Conservation (phyloP, 2,888 invertebrate species). For the Cantharis nigra region DNA sequence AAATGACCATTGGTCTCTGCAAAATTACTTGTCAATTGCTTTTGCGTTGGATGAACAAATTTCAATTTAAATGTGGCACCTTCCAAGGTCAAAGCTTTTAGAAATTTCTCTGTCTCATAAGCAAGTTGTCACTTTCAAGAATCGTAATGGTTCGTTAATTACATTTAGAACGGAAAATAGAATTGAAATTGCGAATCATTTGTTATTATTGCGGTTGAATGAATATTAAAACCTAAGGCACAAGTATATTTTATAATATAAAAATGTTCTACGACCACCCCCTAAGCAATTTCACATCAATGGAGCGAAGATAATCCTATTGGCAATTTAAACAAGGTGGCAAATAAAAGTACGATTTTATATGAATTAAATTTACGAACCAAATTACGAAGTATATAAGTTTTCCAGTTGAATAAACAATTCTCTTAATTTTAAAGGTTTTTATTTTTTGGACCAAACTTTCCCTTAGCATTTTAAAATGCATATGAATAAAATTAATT, state of each 20-base stretch:
- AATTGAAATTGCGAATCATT: not conserved
- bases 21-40: slow-evolving; percentile 46
- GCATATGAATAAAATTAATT: slow-evolving; percentile 17
- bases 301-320: slow-evolving; percentile 52
- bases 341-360: slow-evolving; percentile 36
- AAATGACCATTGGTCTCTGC: slow-evolving; percentile 43
- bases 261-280: slow-evolving; percentile 35
- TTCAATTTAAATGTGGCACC: slow-evolving; percentile 24
- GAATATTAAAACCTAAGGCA: slow-evolving; percentile 17
- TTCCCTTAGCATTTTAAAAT: slow-evolving; percentile 8
- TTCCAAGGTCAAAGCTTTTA: slow-evolving; percentile 14
- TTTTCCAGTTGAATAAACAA: slow-evolving; percentile 36
- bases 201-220: slow-evolving; percentile 22
- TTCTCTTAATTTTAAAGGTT: slow-evolving; percentile 30
- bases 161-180: not conserved
- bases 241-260: slow-evolving; percentile 22
- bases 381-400: slow-evolving; percentile 34
- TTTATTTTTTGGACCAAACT: slow-evolving; percentile 11
- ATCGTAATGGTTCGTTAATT: not conserved
- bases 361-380: slow-evolving; percentile 34
- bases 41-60: slow-evolving; percentile 32
- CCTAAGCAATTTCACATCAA: slow-evolving; percentile 48
- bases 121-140: not conserved
- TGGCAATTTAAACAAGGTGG: slow-evolving; percentile 49
- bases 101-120: not conserved